Evolutionary conservation across 2,888 invertebrate genomes (phyloP), one percentile per base, ranked within the genome.

Genomic region (Nymphalis c-album): DNA sequence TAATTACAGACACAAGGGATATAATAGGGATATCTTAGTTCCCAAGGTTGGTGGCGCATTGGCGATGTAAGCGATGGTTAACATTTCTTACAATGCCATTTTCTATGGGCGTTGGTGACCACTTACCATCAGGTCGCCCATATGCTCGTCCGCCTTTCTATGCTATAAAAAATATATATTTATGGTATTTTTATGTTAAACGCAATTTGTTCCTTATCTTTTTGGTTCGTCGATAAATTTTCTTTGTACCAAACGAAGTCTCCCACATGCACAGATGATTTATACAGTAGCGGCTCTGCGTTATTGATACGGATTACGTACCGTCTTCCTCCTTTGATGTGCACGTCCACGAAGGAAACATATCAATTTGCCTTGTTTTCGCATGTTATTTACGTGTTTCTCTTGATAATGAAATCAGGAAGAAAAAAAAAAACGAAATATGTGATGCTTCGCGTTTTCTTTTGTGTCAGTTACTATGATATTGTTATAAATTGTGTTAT

Each of bases 271-370:
- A 82, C 81, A 82, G 78, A 86, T 87, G 87, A 89, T 88, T 87
- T 89, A 87, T 88, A 88, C 78, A 83, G 76, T 72, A 74, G 77
- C 83, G 82, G 85, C 82, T 77, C 76, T 64, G 74, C 79, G 78
- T 80, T 87, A 89, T 88, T 85, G 85, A 85, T 84, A 84, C 81
- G 77, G 77, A 85, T 85, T 85, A 86, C 82, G 86, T 77, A 86
- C 86, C 85, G 77, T 83, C 80, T 81, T 75, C 77, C 64, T 79
- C 78, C 85, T 88, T 88, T 90, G 88, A 88, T 85, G 86, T 85
- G 75, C 80, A 77, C 84, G 79, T 82, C 80, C 65, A 78, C 75
- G 73, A 73, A 78, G 80, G 78, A 81, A 85, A 88, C 83, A 85
- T 85, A 87, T 87, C 86, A 85, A 87, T 86, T 87, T 84, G 76